Base-by-base conservation (phyloP, 1,140 invertebrate species). In the Apocrypta bakeri region DNA sequence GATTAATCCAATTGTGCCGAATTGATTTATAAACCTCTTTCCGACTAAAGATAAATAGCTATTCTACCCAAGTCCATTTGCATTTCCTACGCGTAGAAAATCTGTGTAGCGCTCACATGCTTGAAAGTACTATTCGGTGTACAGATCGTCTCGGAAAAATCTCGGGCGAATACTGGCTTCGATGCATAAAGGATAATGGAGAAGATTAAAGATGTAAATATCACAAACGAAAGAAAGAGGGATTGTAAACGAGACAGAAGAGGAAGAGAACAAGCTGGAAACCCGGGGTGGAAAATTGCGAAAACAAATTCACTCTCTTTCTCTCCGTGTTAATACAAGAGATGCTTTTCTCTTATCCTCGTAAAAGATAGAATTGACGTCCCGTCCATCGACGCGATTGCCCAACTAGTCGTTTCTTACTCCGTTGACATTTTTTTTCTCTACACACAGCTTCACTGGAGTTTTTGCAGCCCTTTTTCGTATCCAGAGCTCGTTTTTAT, bases 341-440 rank as follows among this genome's bases (percentile, higher is more conserved):
- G 63, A 66, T 7, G 63, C 63, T 66, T 66, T 29, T 66, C 63
- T 29, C 31, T 71, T 7, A 14, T 9, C 31, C 1, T 71, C 27
- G 69, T 33, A 37, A 71, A 31, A 33, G 17, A 31, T 1, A 71
- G 4, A 71, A 40, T n/a, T n/a, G n/a, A 31, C 69, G 27, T 33
- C 31, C 1, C 71, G 24, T 73, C 71, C 71, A 73, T 73, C 71
- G 21, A 40, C 71, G 71, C 37, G 37, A 73, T 73, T 73, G 33
- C 33, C 71, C 21, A 9, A 31, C 1, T 27, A 27, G 24, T 33
- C 31, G 21, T 71, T 71, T n/a, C 48, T 56, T 56, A 56, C 63
- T 66, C 63, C 63, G 24, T 66, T 25, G 37, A 9, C 37, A n/a
- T 27, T 27, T 25, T 48, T n/a, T 27, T 17, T 73, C 48, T 37